Percentiles rank a stretch among this genome's conserved stretches.
Evolutionary conservation across 1,140 invertebrate species (phyloP).

Genomic region (Pseudomyrmex concolor): DNA sequence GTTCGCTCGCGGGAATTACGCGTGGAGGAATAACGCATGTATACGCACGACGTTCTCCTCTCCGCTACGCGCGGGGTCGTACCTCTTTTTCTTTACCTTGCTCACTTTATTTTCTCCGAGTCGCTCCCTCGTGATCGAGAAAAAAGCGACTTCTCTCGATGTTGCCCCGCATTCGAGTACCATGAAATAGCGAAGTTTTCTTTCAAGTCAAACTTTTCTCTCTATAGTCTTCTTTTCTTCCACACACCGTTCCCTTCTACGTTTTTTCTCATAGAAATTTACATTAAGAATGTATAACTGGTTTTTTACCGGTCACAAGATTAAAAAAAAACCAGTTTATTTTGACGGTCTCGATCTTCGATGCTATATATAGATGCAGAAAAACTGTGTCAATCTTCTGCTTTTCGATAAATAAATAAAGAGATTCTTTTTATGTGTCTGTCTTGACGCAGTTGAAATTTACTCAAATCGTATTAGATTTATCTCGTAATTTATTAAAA

Average conservation of each 20-base stretch:
- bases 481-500: too few relatives aligned
- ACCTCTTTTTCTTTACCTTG: not conserved
- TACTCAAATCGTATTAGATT: too few relatives aligned
- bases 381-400: not conserved
- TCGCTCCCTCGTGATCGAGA: slow-evolving; percentile 22
- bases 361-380: not conserved
- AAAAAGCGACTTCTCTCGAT: slow-evolving; percentile 22
- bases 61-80: not conserved
- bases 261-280: not conserved
- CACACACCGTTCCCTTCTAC: too few relatives aligned
- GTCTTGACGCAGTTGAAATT: too few relatives aligned
- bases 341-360: not conserved
- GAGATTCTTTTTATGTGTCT: too few relatives aligned
- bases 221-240: too few relatives aligned
- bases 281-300: not conserved
- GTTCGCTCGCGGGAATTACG: slow-evolving; percentile 59
- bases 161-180: not conserved
- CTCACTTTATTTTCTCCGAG: slow-evolving; percentile 18
- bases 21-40: slow-evolving; percentile 31
- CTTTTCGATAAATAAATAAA: too few relatives aligned
- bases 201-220: too few relatives aligned
- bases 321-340: not conserved
- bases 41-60: slow-evolving; percentile 42
- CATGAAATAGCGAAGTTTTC: not conserved
- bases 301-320: not conserved